phyloP scores from a whole-genome alignment of 1,140 invertebrate genomes.

The Vanessa tameamea region DNA sequence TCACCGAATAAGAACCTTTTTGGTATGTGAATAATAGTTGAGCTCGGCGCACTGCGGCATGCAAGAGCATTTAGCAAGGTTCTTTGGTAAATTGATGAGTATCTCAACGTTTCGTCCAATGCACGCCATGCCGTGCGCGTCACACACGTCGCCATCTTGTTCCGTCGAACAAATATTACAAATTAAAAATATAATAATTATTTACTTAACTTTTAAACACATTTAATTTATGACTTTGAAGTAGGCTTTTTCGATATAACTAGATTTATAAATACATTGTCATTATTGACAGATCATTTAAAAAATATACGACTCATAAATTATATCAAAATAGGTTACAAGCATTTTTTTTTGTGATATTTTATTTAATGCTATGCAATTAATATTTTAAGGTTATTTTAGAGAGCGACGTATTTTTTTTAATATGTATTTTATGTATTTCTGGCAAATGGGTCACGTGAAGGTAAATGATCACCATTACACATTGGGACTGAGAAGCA shows the following conservation, averaged over 20 bases:
- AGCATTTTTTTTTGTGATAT: background rate
- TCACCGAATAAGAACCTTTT: conserved; percentile 77
- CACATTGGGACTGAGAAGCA: too few relatives aligned
- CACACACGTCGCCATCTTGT: conserved; percentile 80
- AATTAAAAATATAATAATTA: background rate
- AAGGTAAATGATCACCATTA: too few relatives aligned
- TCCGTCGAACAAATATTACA: background rate
- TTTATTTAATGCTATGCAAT: too few relatives aligned
- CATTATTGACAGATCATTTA: background rate
- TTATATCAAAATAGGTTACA: background rate
- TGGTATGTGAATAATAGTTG: conserved; percentile 80
- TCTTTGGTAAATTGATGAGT: conserved; percentile 78
- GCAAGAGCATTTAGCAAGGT: conserved; percentile 81
- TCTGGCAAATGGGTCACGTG: too few relatives aligned
- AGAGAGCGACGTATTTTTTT: background rate
- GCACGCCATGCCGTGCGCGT: conserved; percentile 80
- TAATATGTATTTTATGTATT: too few relatives aligned
- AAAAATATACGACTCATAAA: background rate
- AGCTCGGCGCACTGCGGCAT: conserved; percentile 81
- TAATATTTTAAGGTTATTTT: background rate
- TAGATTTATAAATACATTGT: background rate
- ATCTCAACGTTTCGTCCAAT: conserved; percentile 77
- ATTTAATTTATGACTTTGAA: background rate
- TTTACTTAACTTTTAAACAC: background rate
- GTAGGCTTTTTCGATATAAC: background rate